phyloP scores from a whole-genome alignment of 2,888 invertebrate genomes.

The Andrena marginata region DNA sequence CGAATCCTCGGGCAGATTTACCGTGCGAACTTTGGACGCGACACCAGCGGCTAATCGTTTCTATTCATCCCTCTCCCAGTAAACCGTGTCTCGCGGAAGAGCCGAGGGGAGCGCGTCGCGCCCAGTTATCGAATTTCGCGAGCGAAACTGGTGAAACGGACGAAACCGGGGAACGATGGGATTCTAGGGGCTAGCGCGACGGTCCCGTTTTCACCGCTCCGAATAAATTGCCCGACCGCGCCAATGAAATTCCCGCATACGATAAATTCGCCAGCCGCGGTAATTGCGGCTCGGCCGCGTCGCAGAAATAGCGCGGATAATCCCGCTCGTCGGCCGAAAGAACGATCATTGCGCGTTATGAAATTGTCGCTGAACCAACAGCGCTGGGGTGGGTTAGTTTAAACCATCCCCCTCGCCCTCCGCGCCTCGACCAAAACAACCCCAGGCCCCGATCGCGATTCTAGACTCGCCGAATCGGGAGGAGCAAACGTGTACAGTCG shows the following conservation, averaged over 20 bases:
- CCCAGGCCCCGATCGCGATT: too few relatives aligned
- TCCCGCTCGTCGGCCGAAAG: conserved; percentile 35
- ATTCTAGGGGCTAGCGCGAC: conserved; percentile 14
- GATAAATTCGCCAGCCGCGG: conserved; percentile 51
- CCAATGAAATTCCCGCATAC: conserved; percentile 46
- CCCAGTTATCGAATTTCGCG: conserved; percentile 24
- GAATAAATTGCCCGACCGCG: conserved; percentile 41
- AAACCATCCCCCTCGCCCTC: too few relatives aligned
- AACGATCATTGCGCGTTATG: conserved; percentile 46
- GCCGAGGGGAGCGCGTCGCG: not conserved
- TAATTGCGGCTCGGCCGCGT: conserved; percentile 39
- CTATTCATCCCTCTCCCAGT: not conserved
- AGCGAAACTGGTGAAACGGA: not conserved
- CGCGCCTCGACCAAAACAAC: too few relatives aligned
- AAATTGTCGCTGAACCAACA: conserved; percentile 26
- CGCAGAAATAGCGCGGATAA: conserved; percentile 46
- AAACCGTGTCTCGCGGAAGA: not conserved
- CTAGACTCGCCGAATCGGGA: too few relatives aligned
- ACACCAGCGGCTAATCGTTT: not conserved
- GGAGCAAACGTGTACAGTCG: not conserved
- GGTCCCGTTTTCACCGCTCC: conserved; percentile 4
- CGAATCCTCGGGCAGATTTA: not conserved
- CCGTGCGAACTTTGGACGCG: too few relatives aligned
- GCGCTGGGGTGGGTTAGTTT: too few relatives aligned
- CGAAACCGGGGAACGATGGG: not conserved